Evolutionary conservation across 2,113 vertebrate genomes (phyloP).

Genomic region (rat (Rattus norvegicus)): GRCr8 NC_086031.1:104539001-104539500

Average conservation of each 20-base stretch:
- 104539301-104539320: neutral
- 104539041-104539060: conserved; percentile 58
- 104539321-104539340: neutral
- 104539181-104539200: neutral
- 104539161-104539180: neutral
- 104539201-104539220: conserved; percentile 37
- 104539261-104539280: fast-evolving
- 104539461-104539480: neutral
- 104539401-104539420: neutral
- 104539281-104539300: conserved; percentile 48
- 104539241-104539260: neutral
- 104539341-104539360: neutral
- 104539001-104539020: conserved; percentile 79
- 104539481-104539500: neutral
- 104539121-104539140: fast-evolving
- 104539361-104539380: neutral
- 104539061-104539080: conserved; percentile 41
- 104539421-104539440: neutral
- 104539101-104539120: neutral
- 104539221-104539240: neutral
- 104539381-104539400: neutral
- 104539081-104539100: neutral
- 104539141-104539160: neutral
- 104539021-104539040: conserved; percentile 76
- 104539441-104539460: neutral